These are phyloP conservation scores for Lapara coniferarum DNA, from an alignment of 2,888 invertebrate species.

Conservation along the genomic window DNA sequence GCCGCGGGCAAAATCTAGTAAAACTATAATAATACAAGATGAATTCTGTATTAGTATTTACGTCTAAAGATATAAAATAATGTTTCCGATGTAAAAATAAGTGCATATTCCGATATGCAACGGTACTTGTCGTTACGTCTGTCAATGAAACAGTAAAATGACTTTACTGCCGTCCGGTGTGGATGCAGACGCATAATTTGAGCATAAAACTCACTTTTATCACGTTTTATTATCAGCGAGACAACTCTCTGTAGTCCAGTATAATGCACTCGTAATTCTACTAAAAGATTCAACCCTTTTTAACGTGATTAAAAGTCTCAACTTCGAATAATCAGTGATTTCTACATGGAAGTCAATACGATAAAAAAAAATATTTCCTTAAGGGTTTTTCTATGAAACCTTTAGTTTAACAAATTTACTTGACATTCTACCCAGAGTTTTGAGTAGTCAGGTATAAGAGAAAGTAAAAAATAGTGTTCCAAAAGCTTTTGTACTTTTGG, in stretches of 20 bases:
- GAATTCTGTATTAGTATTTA: too few species aligned
- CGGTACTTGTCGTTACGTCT: constrained; percentile 40
- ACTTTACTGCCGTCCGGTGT: constrained; percentile 59
- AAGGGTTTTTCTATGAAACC: neutral
- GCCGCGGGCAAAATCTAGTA: too few species aligned
- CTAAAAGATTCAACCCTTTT: neutral
- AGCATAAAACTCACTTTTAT: constrained; percentile 54
- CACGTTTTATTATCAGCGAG: constrained; percentile 59
- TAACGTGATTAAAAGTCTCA: neutral
- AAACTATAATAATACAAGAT: too few species aligned
- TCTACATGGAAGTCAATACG: neutral
- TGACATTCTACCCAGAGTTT: neutral
- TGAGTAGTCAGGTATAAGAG: neutral
- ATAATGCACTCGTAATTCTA: neutral
- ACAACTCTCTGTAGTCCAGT: constrained; percentile 6
- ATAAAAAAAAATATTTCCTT: neutral
- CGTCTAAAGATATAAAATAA: too few species aligned
- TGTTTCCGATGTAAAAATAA: constrained; percentile 50
- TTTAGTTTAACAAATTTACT: neutral
- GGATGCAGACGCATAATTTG: constrained; percentile 63
- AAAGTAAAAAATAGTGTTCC: too few species aligned
- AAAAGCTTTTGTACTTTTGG: too few species aligned
- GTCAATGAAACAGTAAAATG: constrained; percentile 66
- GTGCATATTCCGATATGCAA: constrained; percentile 55
- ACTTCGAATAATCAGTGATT: neutral